These are phyloP conservation scores for Drosophila ficusphila DNA, from an alignment of 1,140 invertebrate genomes.

Conservation along the genomic window DNA sequence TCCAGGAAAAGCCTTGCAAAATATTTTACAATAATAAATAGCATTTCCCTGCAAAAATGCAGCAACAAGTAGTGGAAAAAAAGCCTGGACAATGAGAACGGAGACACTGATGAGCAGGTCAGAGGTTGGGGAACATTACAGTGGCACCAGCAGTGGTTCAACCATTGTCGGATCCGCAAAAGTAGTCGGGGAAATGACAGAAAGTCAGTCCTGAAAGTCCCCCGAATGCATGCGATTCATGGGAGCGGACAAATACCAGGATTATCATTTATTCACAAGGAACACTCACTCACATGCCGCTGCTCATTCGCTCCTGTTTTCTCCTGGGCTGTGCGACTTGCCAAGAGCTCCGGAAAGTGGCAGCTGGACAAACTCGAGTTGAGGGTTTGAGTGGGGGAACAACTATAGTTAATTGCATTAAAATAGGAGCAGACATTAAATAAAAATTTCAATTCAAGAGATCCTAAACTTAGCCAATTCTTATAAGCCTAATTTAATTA, in stretches of 20 bases:
- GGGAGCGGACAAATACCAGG: slow-evolving; percentile 31
- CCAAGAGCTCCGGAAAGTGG: slow-evolving; percentile 4
- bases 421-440: background rate
- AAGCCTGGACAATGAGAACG: slow-evolving; percentile 52
- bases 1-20: slow-evolving; percentile 24
- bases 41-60: slow-evolving; percentile 46
- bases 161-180: slow-evolving; percentile 42
- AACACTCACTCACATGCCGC: slow-evolving; percentile 26
- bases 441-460: too few relatives aligned
- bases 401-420: slow-evolving; percentile 39
- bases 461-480: too few relatives aligned
- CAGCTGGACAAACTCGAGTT: slow-evolving; percentile 40
- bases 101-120: slow-evolving; percentile 6
- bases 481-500: background rate
- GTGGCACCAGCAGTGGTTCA: background rate
- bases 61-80: slow-evolving; percentile 69
- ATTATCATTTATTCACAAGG: slow-evolving; percentile 72
- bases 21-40: slow-evolving; percentile 66
- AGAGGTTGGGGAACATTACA: slow-evolving; percentile 8
- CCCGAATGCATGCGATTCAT: slow-evolving; percentile 54
- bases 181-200: slow-evolving; percentile 47
- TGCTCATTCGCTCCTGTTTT: background rate
- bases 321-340: background rate
- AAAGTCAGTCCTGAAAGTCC: slow-evolving; percentile 26
- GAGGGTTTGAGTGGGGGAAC: background rate